These are phyloP conservation scores for Trissolcus japonicus DNA, from an alignment of 2,888 invertebrate genomes.

Conservation along the genomic window DNA sequence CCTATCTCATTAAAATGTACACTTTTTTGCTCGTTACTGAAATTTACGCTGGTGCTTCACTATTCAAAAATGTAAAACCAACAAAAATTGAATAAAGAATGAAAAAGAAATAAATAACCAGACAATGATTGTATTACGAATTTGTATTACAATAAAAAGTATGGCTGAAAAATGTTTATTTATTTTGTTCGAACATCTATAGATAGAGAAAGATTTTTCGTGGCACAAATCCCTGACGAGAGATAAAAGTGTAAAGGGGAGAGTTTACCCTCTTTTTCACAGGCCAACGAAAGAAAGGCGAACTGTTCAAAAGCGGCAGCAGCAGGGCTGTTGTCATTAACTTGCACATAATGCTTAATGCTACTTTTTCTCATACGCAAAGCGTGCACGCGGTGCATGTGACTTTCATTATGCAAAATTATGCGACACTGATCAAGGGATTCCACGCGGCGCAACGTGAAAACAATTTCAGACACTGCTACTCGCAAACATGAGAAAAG, in stretches of 20 bases:
- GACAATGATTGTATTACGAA: too few relatives aligned
- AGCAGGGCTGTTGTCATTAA: conserved; percentile 51
- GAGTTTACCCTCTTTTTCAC: conserved; percentile 41
- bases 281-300: conserved; percentile 44
- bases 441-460: conserved; percentile 28
- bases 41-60: too few relatives aligned
- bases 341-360: conserved; percentile 53
- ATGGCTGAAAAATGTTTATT: too few relatives aligned
- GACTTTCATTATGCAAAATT: conserved; percentile 55
- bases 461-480: conserved; percentile 40
- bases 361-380: conserved; percentile 49
- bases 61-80: too few relatives aligned
- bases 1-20: too few relatives aligned
- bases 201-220: too few relatives aligned
- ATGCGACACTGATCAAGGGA: conserved; percentile 54
- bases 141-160: conserved; percentile 5
- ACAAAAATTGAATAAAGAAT: neutral
- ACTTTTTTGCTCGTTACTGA: too few relatives aligned
- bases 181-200: too few relatives aligned
- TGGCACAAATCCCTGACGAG: conserved; percentile 50
- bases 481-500: conserved; percentile 27
- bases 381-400: conserved; percentile 27
- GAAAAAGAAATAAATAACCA: too few relatives aligned
- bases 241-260: conserved; percentile 48
- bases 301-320: conserved; percentile 41